phyloP scores from a whole-genome alignment of 2,113 vertebrate species.

The Dasyurus viverrinus region DNA sequence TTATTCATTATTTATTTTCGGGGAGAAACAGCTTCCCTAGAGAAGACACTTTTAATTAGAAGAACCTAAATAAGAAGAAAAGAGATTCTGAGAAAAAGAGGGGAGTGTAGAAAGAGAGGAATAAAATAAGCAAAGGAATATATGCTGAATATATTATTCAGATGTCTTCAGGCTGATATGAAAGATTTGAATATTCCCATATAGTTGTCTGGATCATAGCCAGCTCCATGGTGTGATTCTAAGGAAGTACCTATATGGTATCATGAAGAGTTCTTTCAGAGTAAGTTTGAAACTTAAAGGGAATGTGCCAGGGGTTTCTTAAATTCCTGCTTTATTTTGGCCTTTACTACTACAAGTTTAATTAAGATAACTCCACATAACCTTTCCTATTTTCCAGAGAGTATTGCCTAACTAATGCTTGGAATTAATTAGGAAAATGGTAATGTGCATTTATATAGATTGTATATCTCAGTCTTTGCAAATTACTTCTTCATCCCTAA shows the following conservation, averaged over 20 bases:
- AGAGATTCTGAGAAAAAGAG: background rate
- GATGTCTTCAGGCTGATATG: background rate
- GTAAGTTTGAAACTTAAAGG: background rate
- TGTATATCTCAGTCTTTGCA: background rate
- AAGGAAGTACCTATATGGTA: background rate
- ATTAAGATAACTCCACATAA: background rate
- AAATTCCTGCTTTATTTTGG: background rate
- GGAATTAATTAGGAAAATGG: background rate
- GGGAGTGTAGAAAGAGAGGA: background rate
- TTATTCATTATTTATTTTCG: no score
- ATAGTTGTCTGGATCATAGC: background rate
- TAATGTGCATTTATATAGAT: background rate
- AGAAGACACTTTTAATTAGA: background rate
- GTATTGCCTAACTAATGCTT: background rate
- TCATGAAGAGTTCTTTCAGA: background rate
- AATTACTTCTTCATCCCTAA: background rate
- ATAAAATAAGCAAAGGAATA: background rate
- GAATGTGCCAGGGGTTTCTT: background rate
- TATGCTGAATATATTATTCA: background rate
- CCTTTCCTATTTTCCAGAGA: background rate
- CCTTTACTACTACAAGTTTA: background rate
- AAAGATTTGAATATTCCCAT: background rate
- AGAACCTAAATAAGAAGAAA: background rate
- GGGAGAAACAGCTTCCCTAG: background rate
- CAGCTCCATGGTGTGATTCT: background rate